These are phyloP conservation scores for Morelia viridis DNA, from an alignment of 2,797 vertebrate genomes.

Conservation along the genomic window DNA sequence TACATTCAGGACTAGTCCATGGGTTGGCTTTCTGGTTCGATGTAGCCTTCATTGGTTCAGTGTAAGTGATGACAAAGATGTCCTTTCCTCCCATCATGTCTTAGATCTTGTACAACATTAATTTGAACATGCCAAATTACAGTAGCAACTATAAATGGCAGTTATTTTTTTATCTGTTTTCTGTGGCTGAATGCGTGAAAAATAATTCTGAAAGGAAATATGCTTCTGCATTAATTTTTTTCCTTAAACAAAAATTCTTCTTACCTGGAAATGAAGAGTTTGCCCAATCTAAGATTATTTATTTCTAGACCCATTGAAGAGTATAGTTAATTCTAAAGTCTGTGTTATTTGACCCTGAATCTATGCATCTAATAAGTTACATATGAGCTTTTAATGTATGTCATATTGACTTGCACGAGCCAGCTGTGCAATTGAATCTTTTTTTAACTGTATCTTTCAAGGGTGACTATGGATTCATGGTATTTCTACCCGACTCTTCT, in stretches of 20 bases:
- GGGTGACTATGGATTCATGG: neutral
- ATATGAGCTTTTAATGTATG: neutral
- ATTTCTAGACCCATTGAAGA: neutral
- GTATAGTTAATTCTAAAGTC: neutral
- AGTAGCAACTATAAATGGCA: neutral
- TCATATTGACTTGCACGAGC: neutral
- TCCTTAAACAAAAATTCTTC: neutral
- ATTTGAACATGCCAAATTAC: neutral
- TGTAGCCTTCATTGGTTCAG: conserved; percentile 93
- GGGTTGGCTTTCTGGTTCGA: conserved; percentile 98
- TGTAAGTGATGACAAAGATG: conserved; percentile 74
- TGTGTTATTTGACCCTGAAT: neutral
- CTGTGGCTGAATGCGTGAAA: neutral
- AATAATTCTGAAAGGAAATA: neutral
- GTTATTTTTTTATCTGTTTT: neutral
- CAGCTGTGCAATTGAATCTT: neutral
- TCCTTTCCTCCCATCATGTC: neutral
- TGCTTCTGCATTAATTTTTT: neutral
- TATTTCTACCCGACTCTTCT: neutral
- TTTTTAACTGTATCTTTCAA: neutral
- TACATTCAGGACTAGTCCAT: conserved; percentile 94
- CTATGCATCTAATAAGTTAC: neutral
- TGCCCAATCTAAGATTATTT: neutral
- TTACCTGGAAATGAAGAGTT: neutral
- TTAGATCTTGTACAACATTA: neutral